Evolutionary conservation across 2,797 vertebrate genomes (phyloP).

Genomic region (Helarctos malayanus): DNA sequence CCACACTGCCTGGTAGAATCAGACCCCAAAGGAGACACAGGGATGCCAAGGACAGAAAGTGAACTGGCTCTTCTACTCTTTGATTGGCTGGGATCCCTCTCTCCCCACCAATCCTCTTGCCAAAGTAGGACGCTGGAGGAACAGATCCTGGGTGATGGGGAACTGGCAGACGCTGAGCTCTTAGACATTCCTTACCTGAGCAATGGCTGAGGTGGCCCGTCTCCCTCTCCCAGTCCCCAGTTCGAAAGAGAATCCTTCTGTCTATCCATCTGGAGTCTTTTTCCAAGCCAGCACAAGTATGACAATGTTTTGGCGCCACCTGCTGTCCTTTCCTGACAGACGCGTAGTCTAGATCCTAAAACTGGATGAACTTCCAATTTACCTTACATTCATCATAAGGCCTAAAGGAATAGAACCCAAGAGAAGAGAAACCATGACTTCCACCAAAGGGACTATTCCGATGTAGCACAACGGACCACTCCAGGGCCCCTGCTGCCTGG

Average conservation of each 20-base stretch:
- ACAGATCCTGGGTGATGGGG: not conserved
- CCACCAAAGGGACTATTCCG: not conserved
- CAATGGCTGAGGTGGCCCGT: not conserved
- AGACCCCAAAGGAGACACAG: not conserved
- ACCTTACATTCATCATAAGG: constrained; percentile 45
- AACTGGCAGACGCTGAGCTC: not conserved
- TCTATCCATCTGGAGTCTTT: not conserved
- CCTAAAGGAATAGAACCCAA: constrained; percentile 31
- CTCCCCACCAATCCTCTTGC: not conserved
- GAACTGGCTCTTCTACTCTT: not conserved
- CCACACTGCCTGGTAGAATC: not conserved
- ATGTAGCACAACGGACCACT: not conserved
- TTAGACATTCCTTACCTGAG: constrained; percentile 59
- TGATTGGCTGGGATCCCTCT: not conserved
- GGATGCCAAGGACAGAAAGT: not conserved
- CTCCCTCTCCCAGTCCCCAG: not conserved
- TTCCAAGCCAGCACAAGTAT: not conserved
- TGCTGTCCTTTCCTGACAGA: constrained; percentile 69
- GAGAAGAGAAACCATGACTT: constrained; percentile 20
- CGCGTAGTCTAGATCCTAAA: not conserved
- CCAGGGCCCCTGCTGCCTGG: not conserved
- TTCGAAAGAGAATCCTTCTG: constrained; percentile 42
- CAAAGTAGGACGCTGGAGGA: not conserved
- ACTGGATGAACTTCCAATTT: not conserved
- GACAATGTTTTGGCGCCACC: constrained; percentile 83